Percentiles rank a stretch among this genome's conserved stretches.
These are phyloP conservation scores for Mirounga angustirostris DNA, from an alignment of 2,113 vertebrate genomes.

Conservation along the genomic window DNA sequence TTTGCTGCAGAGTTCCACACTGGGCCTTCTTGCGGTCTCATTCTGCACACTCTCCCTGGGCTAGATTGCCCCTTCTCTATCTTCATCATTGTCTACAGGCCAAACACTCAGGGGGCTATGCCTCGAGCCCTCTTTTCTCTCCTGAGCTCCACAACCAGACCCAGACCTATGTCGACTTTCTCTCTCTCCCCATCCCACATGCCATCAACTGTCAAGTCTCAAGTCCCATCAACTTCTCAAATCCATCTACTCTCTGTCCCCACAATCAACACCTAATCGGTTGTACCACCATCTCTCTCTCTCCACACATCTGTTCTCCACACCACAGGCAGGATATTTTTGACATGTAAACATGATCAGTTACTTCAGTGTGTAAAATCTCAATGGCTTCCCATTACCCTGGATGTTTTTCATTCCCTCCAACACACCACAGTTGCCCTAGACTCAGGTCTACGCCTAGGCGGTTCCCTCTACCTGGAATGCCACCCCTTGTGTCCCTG, in stretches of 20 bases:
- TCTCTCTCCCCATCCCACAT: too few relatives aligned
- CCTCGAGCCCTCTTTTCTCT: not conserved
- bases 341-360: not conserved
- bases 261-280: not conserved
- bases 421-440: too few relatives aligned
- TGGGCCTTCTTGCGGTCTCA: not conserved
- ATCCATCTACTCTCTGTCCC: not conserved
- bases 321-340: not conserved
- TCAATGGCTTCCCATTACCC: not conserved
- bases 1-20: not conserved
- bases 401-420: not conserved
- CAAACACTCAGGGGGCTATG: not conserved
- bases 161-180: not conserved
- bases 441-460: not conserved
- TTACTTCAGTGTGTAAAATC: not conserved
- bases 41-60: not conserved
- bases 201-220: not conserved
- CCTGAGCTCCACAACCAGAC: not conserved
- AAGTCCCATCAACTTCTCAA: not conserved
- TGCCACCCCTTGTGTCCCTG: not conserved
- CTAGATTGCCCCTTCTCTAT: not conserved
- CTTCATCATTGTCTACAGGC: not conserved
- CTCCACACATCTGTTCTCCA: not conserved
- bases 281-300: not conserved
- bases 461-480: not conserved